phyloP scores from a whole-genome alignment of 2,888 invertebrate genomes.

The Bibio marci region DNA sequence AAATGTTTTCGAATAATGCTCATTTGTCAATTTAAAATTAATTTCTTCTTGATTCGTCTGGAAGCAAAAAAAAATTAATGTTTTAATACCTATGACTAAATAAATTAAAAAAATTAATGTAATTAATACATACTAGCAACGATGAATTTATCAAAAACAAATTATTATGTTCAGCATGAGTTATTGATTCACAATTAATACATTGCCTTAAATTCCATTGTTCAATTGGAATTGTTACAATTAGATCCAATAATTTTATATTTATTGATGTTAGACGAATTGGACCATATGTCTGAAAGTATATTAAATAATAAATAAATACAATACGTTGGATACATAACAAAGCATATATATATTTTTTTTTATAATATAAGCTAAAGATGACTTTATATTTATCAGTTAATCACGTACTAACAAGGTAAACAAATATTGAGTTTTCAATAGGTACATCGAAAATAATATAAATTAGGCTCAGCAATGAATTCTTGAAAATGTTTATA shows the following conservation, averaged over 20 bases:
- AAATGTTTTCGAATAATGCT: constrained; percentile 53
- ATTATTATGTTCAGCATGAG: constrained; percentile 15
- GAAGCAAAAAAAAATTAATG: constrained; percentile 13
- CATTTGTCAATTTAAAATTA: constrained; percentile 39
- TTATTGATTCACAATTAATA: constrained; percentile 23
- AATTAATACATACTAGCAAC: constrained; percentile 3
- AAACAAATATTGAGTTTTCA: no score
- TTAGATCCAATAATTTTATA: constrained; percentile 13
- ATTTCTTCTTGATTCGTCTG: constrained; percentile 43
- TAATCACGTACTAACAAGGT: no score
- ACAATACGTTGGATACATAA: no score
- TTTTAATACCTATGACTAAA: background rate
- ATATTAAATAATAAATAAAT: no score
- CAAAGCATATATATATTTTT: no score
- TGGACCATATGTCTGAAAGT: no score
- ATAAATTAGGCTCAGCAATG: no score
- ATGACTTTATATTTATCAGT: no score
- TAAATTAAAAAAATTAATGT: constrained; percentile 14
- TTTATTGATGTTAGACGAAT: no score
- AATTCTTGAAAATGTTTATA: no score
- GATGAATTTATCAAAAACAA: constrained; percentile 2
- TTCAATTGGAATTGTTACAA: constrained; percentile 16
- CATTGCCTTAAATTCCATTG: constrained; percentile 23
- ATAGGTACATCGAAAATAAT: no score
- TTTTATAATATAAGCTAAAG: no score